Evolutionary conservation across 1,140 invertebrate species (phyloP), one percentile per base, ranked within the genome.

Genomic region (Drosophila insularis): DNA sequence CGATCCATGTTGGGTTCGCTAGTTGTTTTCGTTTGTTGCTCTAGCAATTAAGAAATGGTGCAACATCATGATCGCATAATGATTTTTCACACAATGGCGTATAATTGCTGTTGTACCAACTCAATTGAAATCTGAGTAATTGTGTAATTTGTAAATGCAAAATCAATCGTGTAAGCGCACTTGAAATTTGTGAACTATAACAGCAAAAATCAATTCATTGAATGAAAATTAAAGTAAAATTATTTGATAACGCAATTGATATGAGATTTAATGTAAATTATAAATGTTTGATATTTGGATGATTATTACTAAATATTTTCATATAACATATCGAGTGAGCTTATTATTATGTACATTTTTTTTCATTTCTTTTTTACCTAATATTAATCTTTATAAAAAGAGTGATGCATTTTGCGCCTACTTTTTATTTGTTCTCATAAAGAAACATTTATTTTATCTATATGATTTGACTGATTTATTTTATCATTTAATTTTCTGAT

Each of bases 31-130:
- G 43, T 21, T 50, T 50, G 43, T 50, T 50, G 43, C 43, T 50
- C 43, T 19, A 21, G 43, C 43, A 50, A 50, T 50, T 50, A 50
- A 50, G 10, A 50, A 19, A 50, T 21, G 43, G 17, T 50, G 43
- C 19, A 50, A 50, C 19, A 50, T 50, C 17, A 19, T 50, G 17
- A n/a, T 50, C 14, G 43, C n/a, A 21, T 8, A 13, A 13, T 11
- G 11, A 13, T 11, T 4, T 37, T 37, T 37, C 35, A 37, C 35
- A 50, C 43, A 50, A 50, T 50, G 43, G 43, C 43, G 19, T 50
- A 50, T 21, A 46, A 46, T 46, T 46, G 43, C 8, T 46, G 1
- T 7, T 43, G 32, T 35, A 13, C 35, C 35, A 37, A 37, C 35
- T 8, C 14, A 8, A 46, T 46, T 50, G 17, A 50, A 50, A 21